These are phyloP conservation scores for Phthorimaea operculella DNA, from an alignment of 1,140 invertebrate genomes.

Conservation along the genomic window DNA sequence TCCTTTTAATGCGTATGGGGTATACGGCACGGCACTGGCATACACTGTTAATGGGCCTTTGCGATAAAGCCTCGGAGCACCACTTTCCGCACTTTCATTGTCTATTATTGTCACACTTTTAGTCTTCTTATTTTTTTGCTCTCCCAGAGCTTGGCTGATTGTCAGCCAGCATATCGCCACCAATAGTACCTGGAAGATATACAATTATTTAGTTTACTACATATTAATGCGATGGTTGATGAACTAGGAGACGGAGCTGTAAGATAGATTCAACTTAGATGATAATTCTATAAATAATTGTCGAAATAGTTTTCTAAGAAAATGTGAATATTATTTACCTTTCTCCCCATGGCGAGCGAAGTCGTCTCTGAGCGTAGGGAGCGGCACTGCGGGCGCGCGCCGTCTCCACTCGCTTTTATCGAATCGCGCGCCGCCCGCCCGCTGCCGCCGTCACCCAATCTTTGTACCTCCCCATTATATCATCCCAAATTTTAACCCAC, in stretches of 20 bases:
- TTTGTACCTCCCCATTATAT: neutral
- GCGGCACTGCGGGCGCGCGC: slow-evolving; percentile 45
- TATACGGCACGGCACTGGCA: slow-evolving; percentile 46
- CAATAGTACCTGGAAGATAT: slow-evolving; percentile 35
- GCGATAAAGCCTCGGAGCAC: slow-evolving; percentile 40
- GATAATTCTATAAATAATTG: too few relatives aligned
- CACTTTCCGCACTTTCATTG: slow-evolving; percentile 41
- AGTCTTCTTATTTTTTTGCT: slow-evolving; percentile 18
- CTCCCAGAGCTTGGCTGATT: slow-evolving; percentile 21
- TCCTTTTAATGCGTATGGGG: slow-evolving; percentile 42
- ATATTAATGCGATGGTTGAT: neutral
- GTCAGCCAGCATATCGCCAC: slow-evolving; percentile 35
- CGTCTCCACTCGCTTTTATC: slow-evolving; percentile 42
- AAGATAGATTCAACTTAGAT: neutral
- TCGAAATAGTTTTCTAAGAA: neutral
- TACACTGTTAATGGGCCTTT: slow-evolving; percentile 31
- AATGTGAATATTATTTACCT: slow-evolving; percentile 33
- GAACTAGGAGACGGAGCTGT: neutral
- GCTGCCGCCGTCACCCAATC: slow-evolving; percentile 3
- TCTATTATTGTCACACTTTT: slow-evolving; percentile 27
- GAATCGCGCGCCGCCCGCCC: slow-evolving; percentile 17
- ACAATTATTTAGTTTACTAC: neutral
- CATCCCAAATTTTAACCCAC: neutral
- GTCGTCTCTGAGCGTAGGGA: slow-evolving; percentile 32
- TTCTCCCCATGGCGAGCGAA: slow-evolving; percentile 46